phyloP scores from a whole-genome alignment of 2,113 vertebrate genomes.

The Ophiodon elongatus region DNA sequence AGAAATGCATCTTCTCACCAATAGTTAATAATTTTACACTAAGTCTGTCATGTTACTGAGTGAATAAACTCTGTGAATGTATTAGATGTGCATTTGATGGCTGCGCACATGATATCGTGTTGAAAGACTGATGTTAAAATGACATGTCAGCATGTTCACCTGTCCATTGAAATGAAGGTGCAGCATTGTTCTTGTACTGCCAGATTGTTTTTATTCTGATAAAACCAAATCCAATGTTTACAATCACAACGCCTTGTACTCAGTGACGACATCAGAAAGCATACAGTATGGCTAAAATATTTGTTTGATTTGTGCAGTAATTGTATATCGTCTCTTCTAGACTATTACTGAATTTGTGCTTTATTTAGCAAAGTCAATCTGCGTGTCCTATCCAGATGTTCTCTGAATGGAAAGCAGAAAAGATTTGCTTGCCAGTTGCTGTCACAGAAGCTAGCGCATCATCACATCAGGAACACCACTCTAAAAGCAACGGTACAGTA shows the following conservation, averaged over 20 bases:
- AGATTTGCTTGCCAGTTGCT: neutral
- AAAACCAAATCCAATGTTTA: neutral
- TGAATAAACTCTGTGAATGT: too few relatives aligned
- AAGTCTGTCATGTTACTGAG: too few relatives aligned
- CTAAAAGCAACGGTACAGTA: neutral
- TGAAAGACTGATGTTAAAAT: neutral
- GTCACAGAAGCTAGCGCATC: slow-evolving; percentile 25
- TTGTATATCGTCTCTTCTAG: neutral
- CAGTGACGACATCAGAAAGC: neutral
- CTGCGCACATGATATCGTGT: too few relatives aligned
- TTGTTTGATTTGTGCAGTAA: neutral
- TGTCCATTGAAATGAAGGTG: neutral
- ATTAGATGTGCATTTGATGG: too few relatives aligned
- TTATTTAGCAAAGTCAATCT: neutral
- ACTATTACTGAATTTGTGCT: neutral
- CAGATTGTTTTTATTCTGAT: neutral
- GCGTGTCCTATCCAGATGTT: neutral
- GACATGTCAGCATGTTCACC: neutral
- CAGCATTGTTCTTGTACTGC: neutral
- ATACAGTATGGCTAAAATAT: neutral
- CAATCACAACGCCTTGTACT: too few relatives aligned
- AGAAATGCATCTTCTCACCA: neutral
- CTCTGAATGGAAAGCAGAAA: neutral
- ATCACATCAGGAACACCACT: slow-evolving; percentile 24
- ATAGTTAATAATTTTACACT: neutral